Evolutionary conservation across 2,888 invertebrate genomes (phyloP).

Genomic region (Bimastos eiseni): DNA sequence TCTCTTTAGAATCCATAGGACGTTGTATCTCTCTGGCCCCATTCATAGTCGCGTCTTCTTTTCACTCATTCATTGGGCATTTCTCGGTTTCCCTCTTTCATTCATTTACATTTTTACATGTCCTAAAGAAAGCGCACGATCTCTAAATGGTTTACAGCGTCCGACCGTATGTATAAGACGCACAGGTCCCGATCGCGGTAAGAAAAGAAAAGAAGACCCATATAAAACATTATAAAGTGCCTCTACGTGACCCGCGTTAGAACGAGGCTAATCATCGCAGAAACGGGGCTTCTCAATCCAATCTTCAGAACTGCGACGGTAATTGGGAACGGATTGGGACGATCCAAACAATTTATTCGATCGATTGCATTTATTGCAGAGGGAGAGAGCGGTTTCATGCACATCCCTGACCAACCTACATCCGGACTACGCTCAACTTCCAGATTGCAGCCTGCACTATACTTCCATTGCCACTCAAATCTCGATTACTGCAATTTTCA

Average conservation of each 20-base stretch:
- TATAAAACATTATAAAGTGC: slow-evolving; percentile 2
- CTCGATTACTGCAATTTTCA: too few species aligned
- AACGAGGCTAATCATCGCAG: neutral
- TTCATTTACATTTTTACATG: neutral
- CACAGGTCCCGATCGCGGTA: neutral
- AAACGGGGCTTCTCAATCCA: neutral
- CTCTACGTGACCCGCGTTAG: neutral
- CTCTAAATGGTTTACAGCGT: neutral
- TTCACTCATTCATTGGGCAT: neutral
- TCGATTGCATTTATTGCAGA: neutral
- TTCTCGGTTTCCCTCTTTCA: neutral
- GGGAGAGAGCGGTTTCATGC: too few species aligned
- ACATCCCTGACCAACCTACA: too few species aligned
- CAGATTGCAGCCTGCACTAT: too few species aligned
- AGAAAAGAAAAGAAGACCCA: neutral
- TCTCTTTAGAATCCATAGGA: neutral
- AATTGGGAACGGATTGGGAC: neutral
- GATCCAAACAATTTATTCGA: neutral
- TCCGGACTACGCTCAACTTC: too few species aligned
- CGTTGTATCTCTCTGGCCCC: too few species aligned
- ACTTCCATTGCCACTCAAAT: too few species aligned
- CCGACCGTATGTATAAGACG: neutral
- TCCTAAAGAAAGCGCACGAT: neutral
- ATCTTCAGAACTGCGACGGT: neutral
- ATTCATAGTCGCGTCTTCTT: neutral